Conservation (phyloP, 2,797 vertebrate species). For the Australoheros facetus region DNA sequence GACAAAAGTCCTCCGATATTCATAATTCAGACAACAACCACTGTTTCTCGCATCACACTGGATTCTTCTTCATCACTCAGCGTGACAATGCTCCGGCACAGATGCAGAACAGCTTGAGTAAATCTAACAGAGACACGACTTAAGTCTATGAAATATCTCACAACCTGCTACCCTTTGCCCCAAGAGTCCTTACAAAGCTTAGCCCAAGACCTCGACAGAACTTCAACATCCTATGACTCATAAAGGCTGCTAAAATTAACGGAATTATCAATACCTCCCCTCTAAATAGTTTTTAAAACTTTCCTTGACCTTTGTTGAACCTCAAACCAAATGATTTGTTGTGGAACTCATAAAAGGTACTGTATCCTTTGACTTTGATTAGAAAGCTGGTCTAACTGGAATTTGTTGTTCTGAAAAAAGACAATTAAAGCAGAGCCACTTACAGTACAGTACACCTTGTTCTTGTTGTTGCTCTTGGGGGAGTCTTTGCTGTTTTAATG, state of each 20-base stretch:
- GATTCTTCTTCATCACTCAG: constrained; percentile 53
- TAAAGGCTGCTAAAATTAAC: background rate
- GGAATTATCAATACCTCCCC: background rate
- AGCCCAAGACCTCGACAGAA: background rate
- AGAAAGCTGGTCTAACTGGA: background rate
- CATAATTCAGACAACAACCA: constrained; percentile 81
- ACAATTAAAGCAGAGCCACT: background rate
- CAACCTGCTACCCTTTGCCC: background rate
- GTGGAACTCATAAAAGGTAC: background rate
- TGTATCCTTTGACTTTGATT: background rate
- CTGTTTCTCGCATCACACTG: constrained; percentile 68
- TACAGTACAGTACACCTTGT: background rate
- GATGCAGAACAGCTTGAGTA: constrained; percentile 11
- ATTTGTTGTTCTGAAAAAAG: background rate
- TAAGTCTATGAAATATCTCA: constrained; percentile 15
- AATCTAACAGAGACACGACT: background rate
- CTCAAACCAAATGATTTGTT: background rate
- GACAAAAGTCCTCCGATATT: constrained; percentile 82
- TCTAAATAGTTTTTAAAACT: background rate
- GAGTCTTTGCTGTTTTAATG: background rate
- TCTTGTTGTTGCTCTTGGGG: background rate
- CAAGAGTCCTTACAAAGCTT: background rate
- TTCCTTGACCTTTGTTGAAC: background rate
- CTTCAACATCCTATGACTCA: background rate
- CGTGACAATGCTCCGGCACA: constrained; percentile 32